Conservation (phyloP, 2,888 invertebrate genomes). For the Apamea epomidion region DNA sequence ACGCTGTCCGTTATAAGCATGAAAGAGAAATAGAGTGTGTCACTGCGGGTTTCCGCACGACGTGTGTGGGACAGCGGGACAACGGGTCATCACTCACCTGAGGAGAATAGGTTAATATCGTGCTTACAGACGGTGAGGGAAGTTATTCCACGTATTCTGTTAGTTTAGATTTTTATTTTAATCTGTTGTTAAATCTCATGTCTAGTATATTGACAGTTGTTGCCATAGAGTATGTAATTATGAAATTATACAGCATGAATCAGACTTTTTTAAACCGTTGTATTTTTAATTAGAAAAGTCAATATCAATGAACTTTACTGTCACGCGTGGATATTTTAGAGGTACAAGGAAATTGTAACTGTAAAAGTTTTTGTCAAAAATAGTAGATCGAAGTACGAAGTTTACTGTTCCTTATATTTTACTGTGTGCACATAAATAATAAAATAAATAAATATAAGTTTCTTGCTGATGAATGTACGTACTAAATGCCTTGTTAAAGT, state of each 20-base stretch:
- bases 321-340: neutral
- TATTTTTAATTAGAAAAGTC: neutral
- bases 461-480: neutral
- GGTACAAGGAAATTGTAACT: neutral
- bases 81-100: slow-evolving; percentile 32
- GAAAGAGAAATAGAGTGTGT: slow-evolving; percentile 38
- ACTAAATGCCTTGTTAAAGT: slow-evolving; percentile 27
- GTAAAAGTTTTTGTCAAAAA: slow-evolving; percentile 1
- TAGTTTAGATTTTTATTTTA: neutral
- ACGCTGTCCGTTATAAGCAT: slow-evolving; percentile 9
- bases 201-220: neutral
- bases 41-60: slow-evolving; percentile 32
- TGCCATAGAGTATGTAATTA: neutral
- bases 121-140: neutral
- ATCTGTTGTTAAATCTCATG: neutral
- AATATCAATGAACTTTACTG: no score
- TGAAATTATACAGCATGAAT: neutral
- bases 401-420: neutral
- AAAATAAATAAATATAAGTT: slow-evolving; percentile 1
- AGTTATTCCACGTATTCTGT: neutral
- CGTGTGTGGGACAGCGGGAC: slow-evolving; percentile 4
- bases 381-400: neutral
- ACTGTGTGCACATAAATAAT: no score
- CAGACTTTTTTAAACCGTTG: neutral
- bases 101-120: slow-evolving; percentile 13